A percentile compares a stretch with the other conserved stretches of the same genome.
phyloP scores from a whole-genome alignment of 2,797 vertebrate species.

The Smutsia temminckii region DNA sequence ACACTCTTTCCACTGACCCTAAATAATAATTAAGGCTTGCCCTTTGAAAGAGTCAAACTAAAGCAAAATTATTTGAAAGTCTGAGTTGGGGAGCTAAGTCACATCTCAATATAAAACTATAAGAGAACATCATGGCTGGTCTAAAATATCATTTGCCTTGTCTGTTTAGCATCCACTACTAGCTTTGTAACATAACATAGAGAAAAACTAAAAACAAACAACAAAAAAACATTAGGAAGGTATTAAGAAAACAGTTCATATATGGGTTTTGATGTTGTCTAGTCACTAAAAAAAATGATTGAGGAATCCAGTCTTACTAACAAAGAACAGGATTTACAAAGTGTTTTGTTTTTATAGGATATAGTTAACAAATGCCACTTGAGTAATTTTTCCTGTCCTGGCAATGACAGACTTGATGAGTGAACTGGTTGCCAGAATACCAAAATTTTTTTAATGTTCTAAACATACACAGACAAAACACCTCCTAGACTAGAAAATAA shows the following conservation, averaged over 20 bases:
- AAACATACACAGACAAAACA: slow-evolving; percentile 43
- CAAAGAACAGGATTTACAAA: not conserved
- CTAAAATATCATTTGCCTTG: not conserved
- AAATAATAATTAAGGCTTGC: not conserved
- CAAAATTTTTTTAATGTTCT: not conserved
- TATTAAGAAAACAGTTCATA: not conserved
- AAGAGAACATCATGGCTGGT: not conserved
- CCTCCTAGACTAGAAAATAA: slow-evolving; percentile 14
- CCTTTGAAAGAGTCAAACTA: not conserved
- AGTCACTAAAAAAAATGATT: not conserved
- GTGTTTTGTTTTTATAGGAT: slow-evolving; percentile 3
- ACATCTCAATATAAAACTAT: not conserved
- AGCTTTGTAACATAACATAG: not conserved
- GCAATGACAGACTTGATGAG: not conserved
- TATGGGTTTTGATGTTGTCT: not conserved
- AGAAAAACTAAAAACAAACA: not conserved
- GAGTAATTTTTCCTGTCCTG: not conserved
- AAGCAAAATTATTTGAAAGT: not conserved
- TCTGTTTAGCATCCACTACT: not conserved
- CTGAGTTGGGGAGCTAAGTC: not conserved
- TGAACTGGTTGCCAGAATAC: slow-evolving; percentile 44
- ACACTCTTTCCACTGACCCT: not conserved
- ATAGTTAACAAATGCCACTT: slow-evolving; percentile 31
- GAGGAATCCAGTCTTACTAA: not conserved
- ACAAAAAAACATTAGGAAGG: not conserved